A percentile compares a stretch with the other conserved stretches of the same genome.
These are phyloP conservation scores for Pogonophryne albipinna DNA, from an alignment of 2,797 vertebrate genomes.

Conservation along the genomic window DNA sequence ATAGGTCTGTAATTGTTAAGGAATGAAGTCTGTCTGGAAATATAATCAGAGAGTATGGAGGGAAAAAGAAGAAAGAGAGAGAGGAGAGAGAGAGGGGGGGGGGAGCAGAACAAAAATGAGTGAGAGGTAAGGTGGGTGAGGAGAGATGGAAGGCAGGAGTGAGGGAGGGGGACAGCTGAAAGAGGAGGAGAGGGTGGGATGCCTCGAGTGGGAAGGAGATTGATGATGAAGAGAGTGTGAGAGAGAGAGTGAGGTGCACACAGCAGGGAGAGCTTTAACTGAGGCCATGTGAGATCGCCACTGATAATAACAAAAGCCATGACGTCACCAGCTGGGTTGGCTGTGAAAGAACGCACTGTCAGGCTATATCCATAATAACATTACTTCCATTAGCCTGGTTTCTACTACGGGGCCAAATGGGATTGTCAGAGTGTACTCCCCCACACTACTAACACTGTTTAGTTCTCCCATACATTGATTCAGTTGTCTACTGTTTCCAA, in stretches of 20 bases:
- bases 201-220: conserved; percentile 34
- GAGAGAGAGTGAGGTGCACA: conserved; percentile 27
- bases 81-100: not conserved
- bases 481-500: not conserved
- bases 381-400: conserved; percentile 39
- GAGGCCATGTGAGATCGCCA: conserved; percentile 63
- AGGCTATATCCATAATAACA: conserved; percentile 43
- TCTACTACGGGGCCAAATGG: conserved; percentile 31
- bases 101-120: conserved; percentile 43
- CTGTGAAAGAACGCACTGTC: conserved; percentile 47
- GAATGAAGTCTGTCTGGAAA: conserved; percentile 79
- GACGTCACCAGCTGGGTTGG: conserved; percentile 62
- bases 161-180: conserved; percentile 54
- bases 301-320: conserved; percentile 70
- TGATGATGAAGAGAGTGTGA: conserved; percentile 34
- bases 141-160: conserved; percentile 66
- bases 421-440: conserved; percentile 1
- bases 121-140: conserved; percentile 66
- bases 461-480: not conserved
- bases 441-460: not conserved
- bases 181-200: conserved; percentile 56
- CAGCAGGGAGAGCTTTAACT: conserved; percentile 59
- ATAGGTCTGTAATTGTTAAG: conserved; percentile 65
- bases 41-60: conserved; percentile 69
- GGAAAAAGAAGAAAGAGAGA: not conserved